Evolutionary conservation across 2,888 invertebrate genomes (phyloP).

Genomic region (Hypena proboscidalis): DNA sequence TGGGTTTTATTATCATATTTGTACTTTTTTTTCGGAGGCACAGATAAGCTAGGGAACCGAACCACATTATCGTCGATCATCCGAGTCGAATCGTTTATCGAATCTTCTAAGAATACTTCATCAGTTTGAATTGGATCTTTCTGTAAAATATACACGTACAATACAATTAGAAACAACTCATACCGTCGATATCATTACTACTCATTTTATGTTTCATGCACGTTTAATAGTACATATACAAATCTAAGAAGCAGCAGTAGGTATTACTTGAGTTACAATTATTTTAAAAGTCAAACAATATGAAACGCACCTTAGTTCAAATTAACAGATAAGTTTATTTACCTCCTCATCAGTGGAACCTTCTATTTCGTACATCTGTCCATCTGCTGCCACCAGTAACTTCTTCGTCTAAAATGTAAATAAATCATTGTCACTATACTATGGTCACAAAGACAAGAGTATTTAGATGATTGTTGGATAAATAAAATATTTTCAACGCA

Average conservation of each 20-base stretch:
- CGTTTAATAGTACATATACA: too few relatives aligned
- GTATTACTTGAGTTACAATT: too few relatives aligned
- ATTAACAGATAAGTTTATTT: background rate
- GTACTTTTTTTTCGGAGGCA: background rate
- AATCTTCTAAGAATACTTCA: constrained; percentile 25
- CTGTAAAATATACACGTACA: constrained; percentile 30
- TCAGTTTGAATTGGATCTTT: constrained; percentile 25
- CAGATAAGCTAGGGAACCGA: background rate
- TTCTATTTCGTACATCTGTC: constrained; percentile 23
- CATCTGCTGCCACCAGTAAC: constrained; percentile 19
- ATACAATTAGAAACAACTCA: too few relatives aligned
- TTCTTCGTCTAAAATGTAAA: constrained; percentile 15
- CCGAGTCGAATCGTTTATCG: background rate
- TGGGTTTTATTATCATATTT: background rate
- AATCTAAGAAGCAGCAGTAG: too few relatives aligned
- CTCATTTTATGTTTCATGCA: too few relatives aligned
- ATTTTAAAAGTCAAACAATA: too few relatives aligned
- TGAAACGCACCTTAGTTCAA: background rate
- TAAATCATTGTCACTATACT: background rate
- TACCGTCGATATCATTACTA: too few relatives aligned
- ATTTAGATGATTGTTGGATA: too few relatives aligned
- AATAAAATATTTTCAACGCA: too few relatives aligned
- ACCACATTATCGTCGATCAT: constrained; percentile 2
- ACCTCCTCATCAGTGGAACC: constrained; percentile 15
- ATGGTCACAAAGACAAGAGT: too few relatives aligned